Evolutionary conservation across 2,113 vertebrate species (phyloP).

Genomic region (Pelusios castaneus): DNA sequence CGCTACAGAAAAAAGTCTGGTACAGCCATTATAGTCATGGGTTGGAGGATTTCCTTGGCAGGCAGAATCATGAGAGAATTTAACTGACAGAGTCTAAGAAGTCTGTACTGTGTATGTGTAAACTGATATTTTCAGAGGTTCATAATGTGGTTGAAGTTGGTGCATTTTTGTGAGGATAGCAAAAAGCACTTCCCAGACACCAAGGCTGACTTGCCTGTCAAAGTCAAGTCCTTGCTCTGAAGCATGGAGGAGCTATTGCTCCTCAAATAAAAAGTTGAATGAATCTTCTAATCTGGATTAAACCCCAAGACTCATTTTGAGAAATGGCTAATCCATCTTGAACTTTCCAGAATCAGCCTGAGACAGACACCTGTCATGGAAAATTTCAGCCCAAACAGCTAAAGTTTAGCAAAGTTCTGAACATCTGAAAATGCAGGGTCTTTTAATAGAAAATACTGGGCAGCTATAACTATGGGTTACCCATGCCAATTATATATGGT

Average conservation of each 20-base stretch:
- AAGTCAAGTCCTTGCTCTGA: background rate
- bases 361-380: background rate
- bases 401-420: background rate
- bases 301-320: background rate
- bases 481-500: too few relatives aligned
- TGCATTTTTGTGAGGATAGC: background rate
- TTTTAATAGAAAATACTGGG: background rate
- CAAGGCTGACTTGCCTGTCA: rapidly evolving
- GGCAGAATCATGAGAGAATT: background rate
- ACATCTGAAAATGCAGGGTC: background rate
- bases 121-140: background rate
- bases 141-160: background rate
- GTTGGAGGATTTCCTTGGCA: too few relatives aligned
- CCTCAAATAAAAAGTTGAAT: too few relatives aligned
- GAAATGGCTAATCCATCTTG: background rate
- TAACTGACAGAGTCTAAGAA: background rate
- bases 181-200: background rate
- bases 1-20: too few relatives aligned
- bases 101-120: background rate
- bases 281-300: too few relatives aligned
- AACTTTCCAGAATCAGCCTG: background rate
- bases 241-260: background rate
- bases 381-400: background rate
- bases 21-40: too few relatives aligned
- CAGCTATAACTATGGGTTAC: background rate